phyloP scores from a whole-genome alignment of 2,113 vertebrate species.

The Leucopternis melanops region DNA sequence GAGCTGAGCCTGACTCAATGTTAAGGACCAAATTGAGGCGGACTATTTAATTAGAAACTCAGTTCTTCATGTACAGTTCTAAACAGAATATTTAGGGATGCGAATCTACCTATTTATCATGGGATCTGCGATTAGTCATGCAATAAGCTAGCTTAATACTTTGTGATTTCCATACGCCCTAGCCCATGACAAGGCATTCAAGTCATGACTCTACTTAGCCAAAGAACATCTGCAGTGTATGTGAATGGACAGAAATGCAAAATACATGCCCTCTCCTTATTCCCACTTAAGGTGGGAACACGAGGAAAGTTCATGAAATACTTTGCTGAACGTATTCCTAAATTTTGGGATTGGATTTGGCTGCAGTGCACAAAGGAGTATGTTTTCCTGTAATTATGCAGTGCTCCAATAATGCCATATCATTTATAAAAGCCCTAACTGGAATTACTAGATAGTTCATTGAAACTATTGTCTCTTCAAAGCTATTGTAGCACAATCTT shows the following conservation, averaged over 20 bases:
- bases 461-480: conserved; percentile 15
- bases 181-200: neutral
- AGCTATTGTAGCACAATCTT: neutral
- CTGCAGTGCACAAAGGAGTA: neutral
- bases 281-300: neutral
- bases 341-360: neutral
- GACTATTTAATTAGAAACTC: neutral
- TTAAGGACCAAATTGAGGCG: neutral
- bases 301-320: neutral
- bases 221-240: neutral
- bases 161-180: neutral
- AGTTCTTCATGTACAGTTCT: neutral
- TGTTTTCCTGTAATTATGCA: neutral
- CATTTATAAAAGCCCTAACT: neutral
- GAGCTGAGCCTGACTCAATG: neutral
- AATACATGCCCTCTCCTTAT: neutral
- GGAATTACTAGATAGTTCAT: neutral
- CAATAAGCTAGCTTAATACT: neutral
- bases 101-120: neutral
- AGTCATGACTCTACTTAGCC: neutral
- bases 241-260: neutral
- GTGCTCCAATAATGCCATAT: neutral
- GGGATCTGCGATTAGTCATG: neutral
- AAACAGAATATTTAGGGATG: neutral
- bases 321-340: neutral